Percentiles rank a stretch among this genome's conserved stretches.
Conservation (phyloP, 2,113 vertebrate genomes). For the Platanista minor region DNA sequence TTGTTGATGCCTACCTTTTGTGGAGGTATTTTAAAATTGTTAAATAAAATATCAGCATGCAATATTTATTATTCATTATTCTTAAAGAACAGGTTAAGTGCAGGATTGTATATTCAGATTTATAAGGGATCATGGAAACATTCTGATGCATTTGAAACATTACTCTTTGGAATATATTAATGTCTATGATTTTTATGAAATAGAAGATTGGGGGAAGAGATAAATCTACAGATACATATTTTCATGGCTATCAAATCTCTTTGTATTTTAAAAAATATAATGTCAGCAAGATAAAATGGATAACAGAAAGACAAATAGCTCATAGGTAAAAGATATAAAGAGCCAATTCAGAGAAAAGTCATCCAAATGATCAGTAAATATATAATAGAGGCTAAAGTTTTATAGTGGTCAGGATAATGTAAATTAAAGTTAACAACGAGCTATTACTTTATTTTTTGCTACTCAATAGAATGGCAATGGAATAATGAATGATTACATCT, state of each 20-base stretch:
- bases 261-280: constrained; percentile 15
- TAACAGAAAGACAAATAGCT: not conserved
- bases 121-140: not conserved
- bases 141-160: not conserved
- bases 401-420: not conserved
- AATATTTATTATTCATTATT: constrained; percentile 9
- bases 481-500: not conserved
- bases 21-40: constrained; percentile 27
- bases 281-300: constrained; percentile 15
- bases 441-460: not conserved
- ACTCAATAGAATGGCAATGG: not conserved
- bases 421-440: not conserved
- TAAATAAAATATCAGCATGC: not conserved
- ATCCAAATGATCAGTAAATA: not conserved
- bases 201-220: not conserved
- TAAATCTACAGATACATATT: not conserved
- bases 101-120: not conserved
- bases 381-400: not conserved
- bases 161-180: not conserved
- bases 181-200: not conserved
- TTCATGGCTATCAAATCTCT: not conserved
- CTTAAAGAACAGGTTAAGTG: not conserved
- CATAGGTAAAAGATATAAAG: not conserved
- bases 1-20: constrained; percentile 10
- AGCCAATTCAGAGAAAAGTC: not conserved